phyloP scores from a whole-genome alignment of 2,797 vertebrate genomes.

The Clarias fuscus region DNA sequence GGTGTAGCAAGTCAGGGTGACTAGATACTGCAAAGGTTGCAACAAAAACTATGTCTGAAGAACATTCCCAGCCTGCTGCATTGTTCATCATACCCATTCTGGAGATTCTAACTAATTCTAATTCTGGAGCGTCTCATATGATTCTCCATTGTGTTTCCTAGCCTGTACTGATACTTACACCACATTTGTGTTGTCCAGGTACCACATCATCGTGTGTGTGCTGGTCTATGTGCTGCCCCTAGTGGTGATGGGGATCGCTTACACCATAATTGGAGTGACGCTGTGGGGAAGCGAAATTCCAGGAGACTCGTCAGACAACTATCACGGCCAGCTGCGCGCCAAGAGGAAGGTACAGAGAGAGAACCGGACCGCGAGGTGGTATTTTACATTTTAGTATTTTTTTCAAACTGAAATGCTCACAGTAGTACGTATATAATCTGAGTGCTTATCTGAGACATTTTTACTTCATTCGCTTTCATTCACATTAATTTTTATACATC shows the following conservation, averaged over 20 bases:
- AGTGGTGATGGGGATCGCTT: slow-evolving; percentile 83
- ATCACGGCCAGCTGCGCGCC: slow-evolving; percentile 82
- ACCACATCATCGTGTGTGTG: slow-evolving; percentile 80
- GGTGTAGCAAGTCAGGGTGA: too few species aligned
- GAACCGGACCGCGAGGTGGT: neutral
- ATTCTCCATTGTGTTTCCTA: neutral
- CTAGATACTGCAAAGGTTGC: too few species aligned
- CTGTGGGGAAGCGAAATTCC: slow-evolving; percentile 87
- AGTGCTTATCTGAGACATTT: neutral
- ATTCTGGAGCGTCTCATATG: too few species aligned
- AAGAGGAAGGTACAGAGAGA: slow-evolving; percentile 82
- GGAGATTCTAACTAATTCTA: too few species aligned
- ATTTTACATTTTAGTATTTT: neutral
- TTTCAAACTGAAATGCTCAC: neutral
- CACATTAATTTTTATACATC: neutral
- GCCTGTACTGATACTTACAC: neutral
- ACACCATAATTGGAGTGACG: slow-evolving; percentile 82
- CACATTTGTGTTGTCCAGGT: slow-evolving; percentile 68
- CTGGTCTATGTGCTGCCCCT: slow-evolving; percentile 85
- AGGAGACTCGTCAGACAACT: slow-evolving; percentile 82
- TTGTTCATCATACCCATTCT: too few species aligned
- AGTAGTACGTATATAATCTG: neutral
- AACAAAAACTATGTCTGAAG: too few species aligned
- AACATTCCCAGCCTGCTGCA: too few species aligned
- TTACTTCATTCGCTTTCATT: neutral